Evolutionary conservation across 2,797 vertebrate genomes (phyloP).

Genomic region (Peromyscus aztecus): DNA sequence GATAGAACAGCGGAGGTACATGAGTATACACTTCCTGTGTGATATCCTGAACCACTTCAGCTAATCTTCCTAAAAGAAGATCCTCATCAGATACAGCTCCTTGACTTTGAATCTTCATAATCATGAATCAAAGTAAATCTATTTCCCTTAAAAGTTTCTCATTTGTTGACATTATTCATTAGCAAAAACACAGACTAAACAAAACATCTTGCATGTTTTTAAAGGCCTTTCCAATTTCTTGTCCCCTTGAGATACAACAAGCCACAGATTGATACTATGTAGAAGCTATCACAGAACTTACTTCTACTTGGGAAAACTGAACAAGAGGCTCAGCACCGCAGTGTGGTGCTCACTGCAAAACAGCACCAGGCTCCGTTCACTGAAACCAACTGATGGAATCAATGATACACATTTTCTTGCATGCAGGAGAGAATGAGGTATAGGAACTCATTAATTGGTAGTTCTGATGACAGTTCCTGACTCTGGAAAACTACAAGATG

Average conservation of each 20-base stretch:
- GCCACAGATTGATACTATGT: neutral
- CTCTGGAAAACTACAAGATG: neutral
- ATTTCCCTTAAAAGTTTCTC: neutral
- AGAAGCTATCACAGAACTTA: neutral
- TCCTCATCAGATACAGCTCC: neutral
- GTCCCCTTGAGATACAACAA: neutral
- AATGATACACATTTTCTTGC: neutral
- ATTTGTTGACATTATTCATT: neutral
- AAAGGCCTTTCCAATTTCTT: neutral
- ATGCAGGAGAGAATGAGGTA: neutral
- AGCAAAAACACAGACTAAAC: neutral
- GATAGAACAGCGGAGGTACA: no score
- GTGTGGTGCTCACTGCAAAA: neutral
- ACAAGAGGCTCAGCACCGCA: neutral
- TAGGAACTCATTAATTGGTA: neutral
- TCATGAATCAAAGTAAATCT: neutral
- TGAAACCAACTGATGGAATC: neutral
- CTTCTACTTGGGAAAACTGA: neutral
- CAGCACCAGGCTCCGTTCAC: neutral
- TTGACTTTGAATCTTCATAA: neutral
- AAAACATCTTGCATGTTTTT: neutral
- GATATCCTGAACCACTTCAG: neutral
- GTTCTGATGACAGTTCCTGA: neutral
- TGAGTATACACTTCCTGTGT: neutral
- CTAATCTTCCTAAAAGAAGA: neutral